phyloP scores from a whole-genome alignment of 2,888 invertebrate genomes.

The Thyatira batis region DNA sequence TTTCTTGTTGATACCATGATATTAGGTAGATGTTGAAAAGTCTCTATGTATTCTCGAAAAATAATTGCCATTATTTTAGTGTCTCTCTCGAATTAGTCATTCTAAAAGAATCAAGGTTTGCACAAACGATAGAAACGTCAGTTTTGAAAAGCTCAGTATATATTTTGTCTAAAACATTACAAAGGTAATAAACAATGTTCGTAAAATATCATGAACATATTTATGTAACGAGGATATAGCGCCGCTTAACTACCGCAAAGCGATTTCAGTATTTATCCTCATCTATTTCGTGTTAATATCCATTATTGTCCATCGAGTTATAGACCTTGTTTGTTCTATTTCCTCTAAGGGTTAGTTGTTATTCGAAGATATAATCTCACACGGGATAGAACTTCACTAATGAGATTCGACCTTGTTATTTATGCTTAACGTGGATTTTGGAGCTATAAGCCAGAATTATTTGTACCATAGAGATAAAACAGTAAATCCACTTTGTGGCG shows the following conservation, averaged over 20 bases:
- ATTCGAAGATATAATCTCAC: not conserved
- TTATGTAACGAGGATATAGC: not conserved
- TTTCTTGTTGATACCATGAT: not conserved
- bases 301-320: not conserved
- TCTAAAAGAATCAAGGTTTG: too few relatives aligned
- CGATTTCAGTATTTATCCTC: not conserved
- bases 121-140: too few relatives aligned
- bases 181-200: not conserved
- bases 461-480: not conserved
- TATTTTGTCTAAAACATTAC: too few relatives aligned
- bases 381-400: not conserved
- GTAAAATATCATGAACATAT: not conserved
- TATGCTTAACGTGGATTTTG: not conserved
- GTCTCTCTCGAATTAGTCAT: too few relatives aligned
- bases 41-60: too few relatives aligned
- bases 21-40: not conserved
- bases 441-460: not conserved
- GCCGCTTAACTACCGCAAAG: not conserved
- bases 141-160: too few relatives aligned
- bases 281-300: not conserved
- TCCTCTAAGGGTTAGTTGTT: not conserved
- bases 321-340: not conserved
- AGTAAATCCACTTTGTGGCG: not conserved
- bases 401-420: not conserved
- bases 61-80: too few relatives aligned